Base-by-base conservation (phyloP, 1,140 invertebrate species). In the Drosophila repleta region DNA sequence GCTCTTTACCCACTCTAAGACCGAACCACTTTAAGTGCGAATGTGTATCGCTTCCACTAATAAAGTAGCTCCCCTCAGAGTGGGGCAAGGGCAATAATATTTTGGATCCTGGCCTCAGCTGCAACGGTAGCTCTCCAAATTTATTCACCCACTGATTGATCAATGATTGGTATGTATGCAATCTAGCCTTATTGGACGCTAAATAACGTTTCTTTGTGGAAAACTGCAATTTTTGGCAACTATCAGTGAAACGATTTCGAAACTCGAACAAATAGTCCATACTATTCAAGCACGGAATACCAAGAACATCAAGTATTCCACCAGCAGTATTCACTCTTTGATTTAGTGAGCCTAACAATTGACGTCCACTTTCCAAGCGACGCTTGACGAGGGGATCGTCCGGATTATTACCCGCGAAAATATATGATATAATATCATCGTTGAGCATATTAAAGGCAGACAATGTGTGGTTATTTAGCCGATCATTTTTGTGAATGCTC, bases 31-130 rank as follows among this genome's bases (percentile, higher is more conserved):
- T 53, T 20, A 41, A 8, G 48, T 55, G 39, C 48, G 56, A 62
- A 15, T 26, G 8, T 13, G n/a, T 45, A 4, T 5, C 1, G 4
- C 10, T 7, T 13, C 65, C 66, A 18, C 41, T 17, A 20, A 24
- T 60, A 20, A 53, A 43, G 62, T 53, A 55, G 29, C 58, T 46
- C n/a, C 51, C 15, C 46, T 41, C 21, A n/a, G 43, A 71, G 32
- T 51, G 29, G n/a, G 56, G 49, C n/a, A 52, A 43, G 10, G 57
- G 61, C 26, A 63, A 17, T 20, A 61, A 17, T 32, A 61, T 61
- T 10, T 20, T 39, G 4, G 58, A 49, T 26, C 58, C 58, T 2
- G 58, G 58, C 18, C 58, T 49, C 7, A 49, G 4, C 15, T 61
- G 58, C 5, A 61, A 26, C n/a, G 58, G 58, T 39, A 61, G 13